Conservation (phyloP, 2,113 vertebrate species). For the Chaenocephalus aceratus region DNA sequence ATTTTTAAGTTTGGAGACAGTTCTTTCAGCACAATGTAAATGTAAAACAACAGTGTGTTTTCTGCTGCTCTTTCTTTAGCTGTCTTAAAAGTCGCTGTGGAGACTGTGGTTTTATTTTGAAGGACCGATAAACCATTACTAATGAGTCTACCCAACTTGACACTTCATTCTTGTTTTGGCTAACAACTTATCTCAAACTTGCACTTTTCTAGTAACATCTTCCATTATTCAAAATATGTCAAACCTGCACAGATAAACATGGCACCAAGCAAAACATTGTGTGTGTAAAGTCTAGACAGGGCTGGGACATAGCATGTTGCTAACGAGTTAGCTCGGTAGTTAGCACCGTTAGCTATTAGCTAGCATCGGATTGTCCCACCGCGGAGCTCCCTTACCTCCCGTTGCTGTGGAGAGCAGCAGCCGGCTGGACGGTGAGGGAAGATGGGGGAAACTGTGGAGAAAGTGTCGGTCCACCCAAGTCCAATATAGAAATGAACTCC, state of each 20-base stretch:
- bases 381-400: conserved; percentile 78
- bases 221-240: background rate
- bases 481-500: background rate
- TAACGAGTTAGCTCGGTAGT: conserved; percentile 52
- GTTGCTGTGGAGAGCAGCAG: conserved; percentile 68
- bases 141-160: background rate
- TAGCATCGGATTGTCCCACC: conserved; percentile 62
- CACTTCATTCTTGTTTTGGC: background rate
- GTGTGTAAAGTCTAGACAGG: no score
- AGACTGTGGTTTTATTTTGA: conserved; percentile 50
- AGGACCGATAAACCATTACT: background rate
- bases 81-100: background rate
- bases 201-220: background rate
- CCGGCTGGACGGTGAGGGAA: conserved; percentile 53
- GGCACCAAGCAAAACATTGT: background rate
- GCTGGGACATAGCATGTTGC: background rate
- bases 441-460: conserved; percentile 16
- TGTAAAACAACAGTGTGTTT: no score
- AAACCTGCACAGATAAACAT: background rate
- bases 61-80: background rate
- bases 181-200: conserved; percentile 67
- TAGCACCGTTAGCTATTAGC: conserved; percentile 64
- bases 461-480: conserved; percentile 16
- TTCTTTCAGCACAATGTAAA: no score
- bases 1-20: background rate